Conservation (phyloP, 1,140 invertebrate species). For the Bradysia coprophila region DNA sequence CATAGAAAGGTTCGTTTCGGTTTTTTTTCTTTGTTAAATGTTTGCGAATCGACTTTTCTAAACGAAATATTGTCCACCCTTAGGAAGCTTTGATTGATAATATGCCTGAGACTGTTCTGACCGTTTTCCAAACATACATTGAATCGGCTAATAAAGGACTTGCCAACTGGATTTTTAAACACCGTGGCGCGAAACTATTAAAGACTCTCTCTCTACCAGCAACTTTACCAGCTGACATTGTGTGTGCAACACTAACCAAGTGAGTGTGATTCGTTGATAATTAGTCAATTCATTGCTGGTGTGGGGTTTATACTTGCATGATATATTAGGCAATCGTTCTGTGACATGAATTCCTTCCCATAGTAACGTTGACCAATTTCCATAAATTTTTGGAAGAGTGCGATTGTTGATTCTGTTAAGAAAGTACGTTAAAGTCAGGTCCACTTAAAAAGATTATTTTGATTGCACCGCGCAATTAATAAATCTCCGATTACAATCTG, state of each 20-base stretch:
- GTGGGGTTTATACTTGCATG: no score
- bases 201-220: slow-evolving; percentile 67
- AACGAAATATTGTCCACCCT: no score
- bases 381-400: no score
- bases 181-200: slow-evolving; percentile 57
- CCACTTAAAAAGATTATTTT: no score
- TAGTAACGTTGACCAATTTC: neutral
- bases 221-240: slow-evolving; percentile 66
- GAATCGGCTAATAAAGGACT: slow-evolving; percentile 78
- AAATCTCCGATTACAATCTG: no score
- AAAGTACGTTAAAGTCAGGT: no score
- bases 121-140: slow-evolving; percentile 79
- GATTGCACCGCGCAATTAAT: no score
- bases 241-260: slow-evolving; percentile 66
- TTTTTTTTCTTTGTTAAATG: no score
- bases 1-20: slow-evolving; percentile 60
- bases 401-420: no score
- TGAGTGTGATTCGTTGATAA: slow-evolving; percentile 30
- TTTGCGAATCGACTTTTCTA: no score
- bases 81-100: slow-evolving; percentile 73
- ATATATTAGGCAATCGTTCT: no score
- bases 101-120: slow-evolving; percentile 66
- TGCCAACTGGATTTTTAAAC: slow-evolving; percentile 75
- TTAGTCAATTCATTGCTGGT: no score
- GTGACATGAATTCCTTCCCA: neutral